Conservation (phyloP, 2,888 invertebrate species). For the Epinotia ramella region DNA sequence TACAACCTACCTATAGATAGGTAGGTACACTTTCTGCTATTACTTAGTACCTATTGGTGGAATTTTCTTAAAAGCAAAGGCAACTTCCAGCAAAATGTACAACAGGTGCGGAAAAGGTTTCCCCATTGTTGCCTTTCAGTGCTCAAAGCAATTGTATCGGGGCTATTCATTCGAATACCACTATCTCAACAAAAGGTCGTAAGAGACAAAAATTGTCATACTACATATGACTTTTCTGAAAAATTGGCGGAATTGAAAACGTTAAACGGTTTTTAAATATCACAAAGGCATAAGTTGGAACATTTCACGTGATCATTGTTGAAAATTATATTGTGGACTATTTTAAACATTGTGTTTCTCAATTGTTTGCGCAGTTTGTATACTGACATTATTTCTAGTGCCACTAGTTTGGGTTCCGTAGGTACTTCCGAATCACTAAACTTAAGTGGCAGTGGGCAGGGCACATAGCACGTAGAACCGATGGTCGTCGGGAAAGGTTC, state of each 20-base stretch:
- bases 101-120: constrained; percentile 19
- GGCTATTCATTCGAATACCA: constrained; percentile 7
- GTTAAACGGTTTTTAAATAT: constrained; percentile 6
- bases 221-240: neutral
- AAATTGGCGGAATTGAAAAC: constrained; percentile 2
- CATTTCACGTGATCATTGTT: constrained; percentile 1
- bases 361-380: neutral
- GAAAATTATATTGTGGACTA: neutral
- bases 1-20: too few relatives aligned
- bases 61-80: constrained; percentile 13
- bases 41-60: neutral
- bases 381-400: too few relatives aligned
- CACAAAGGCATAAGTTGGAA: neutral
- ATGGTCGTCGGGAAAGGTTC: too few relatives aligned
- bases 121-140: constrained; percentile 12
- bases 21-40: neutral
- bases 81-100: constrained; percentile 2
- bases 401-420: too few relatives aligned
- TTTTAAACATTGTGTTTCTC: neutral
- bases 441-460: too few relatives aligned
- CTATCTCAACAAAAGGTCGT: neutral
- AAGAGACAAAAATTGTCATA: neutral
- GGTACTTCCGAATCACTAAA: too few relatives aligned
- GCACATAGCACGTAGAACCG: too few relatives aligned
- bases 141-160: constrained; percentile 8